Conservation (phyloP, 2,113 vertebrate genomes). For the Peromyscus polionotus region DNA sequence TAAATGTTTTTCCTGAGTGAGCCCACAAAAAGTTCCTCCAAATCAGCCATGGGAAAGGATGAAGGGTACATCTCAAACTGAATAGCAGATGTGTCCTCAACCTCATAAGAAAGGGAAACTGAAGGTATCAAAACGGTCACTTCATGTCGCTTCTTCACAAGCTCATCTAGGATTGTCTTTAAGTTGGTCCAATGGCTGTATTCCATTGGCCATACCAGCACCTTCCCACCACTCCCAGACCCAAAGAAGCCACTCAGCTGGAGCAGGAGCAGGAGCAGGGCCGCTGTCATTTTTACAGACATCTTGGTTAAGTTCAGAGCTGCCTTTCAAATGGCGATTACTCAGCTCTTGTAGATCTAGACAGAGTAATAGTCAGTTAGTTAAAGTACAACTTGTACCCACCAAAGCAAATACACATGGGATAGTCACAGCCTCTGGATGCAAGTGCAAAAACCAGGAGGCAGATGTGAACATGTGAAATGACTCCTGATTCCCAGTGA, state of each 20-base stretch:
- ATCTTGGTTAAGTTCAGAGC: constrained; percentile 73
- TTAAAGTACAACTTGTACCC: background rate
- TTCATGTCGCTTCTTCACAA: constrained; percentile 79
- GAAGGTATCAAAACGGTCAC: constrained; percentile 85
- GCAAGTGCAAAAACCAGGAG: background rate
- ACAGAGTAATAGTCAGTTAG: background rate
- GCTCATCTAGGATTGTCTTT: background rate
- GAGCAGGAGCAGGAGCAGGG: constrained; percentile 78
- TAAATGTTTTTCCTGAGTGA: background rate
- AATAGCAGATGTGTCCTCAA: constrained; percentile 68
- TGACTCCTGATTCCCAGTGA: background rate
- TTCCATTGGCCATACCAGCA: constrained; percentile 90
- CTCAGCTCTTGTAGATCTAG: background rate
- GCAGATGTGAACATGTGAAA: background rate
- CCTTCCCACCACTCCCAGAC: constrained; percentile 72
- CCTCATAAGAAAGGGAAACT: constrained; percentile 80
- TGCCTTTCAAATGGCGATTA: background rate
- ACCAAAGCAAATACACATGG: background rate
- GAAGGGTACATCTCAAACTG: constrained; percentile 80
- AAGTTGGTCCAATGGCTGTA: constrained; percentile 85
- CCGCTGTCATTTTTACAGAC: constrained; percentile 20
- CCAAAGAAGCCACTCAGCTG: background rate
- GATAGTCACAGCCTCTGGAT: background rate
- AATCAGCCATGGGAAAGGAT: constrained; percentile 77
- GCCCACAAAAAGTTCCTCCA: background rate